phyloP scores from a whole-genome alignment of 2,797 vertebrate genomes.

The Nasua narica region DNA sequence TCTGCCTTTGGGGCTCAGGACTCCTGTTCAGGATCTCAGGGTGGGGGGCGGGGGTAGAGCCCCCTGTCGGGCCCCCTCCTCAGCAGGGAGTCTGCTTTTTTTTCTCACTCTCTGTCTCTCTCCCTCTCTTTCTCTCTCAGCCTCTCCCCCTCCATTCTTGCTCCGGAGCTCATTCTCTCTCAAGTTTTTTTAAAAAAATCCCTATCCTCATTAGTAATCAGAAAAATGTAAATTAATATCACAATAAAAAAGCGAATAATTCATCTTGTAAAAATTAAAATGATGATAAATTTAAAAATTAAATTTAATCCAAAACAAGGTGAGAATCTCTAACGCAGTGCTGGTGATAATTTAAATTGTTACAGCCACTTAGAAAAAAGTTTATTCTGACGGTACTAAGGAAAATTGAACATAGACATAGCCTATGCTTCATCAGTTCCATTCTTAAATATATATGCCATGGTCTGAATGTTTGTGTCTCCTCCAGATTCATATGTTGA shows the following conservation, averaged over 20 bases:
- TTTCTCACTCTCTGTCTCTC: neutral
- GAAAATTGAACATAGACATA: neutral
- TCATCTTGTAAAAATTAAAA: neutral
- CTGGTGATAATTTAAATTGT: neutral
- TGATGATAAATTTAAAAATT: neutral
- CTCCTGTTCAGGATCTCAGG: neutral
- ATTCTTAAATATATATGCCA: neutral
- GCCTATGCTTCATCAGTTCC: neutral
- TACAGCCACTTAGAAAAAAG: neutral
- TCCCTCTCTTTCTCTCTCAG: neutral
- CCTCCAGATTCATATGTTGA: neutral
- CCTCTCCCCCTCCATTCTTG: neutral
- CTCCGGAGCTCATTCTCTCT: neutral
- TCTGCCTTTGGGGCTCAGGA: neutral
- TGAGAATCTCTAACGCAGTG: neutral
- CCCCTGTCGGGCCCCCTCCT: neutral
- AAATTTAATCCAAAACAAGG: neutral
- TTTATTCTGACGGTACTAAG: neutral
- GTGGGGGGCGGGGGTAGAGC: neutral
- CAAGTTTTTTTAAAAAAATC: neutral
- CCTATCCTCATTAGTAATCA: neutral
- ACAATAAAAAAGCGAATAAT: neutral
- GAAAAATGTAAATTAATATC: constrained; percentile 19
- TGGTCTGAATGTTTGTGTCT: neutral
- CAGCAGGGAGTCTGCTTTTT: neutral